phyloP scores from a whole-genome alignment of 2,888 invertebrate species.

The Cordilura impudica region DNA sequence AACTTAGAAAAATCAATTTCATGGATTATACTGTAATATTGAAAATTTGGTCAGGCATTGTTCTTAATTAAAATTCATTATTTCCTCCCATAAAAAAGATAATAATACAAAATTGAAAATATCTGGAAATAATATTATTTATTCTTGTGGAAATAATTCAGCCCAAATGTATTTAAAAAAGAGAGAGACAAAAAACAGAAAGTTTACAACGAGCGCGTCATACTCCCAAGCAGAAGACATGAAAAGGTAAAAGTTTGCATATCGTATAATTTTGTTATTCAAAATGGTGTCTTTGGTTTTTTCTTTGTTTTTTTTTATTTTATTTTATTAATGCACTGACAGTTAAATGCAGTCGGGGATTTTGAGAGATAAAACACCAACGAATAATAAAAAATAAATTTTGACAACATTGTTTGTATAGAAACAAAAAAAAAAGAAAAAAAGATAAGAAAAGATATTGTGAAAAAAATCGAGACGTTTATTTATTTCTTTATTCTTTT shows the following conservation, averaged over 20 bases:
- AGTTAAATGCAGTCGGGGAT: constrained; percentile 64
- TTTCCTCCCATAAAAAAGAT: neutral
- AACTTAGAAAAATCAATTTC: too few species aligned
- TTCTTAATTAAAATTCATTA: constrained; percentile 50
- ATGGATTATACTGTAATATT: too few species aligned
- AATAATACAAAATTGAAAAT: constrained; percentile 59
- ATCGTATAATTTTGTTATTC: constrained; percentile 76
- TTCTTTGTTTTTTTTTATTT: constrained; percentile 43
- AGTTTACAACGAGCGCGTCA: constrained; percentile 38
- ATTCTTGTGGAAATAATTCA: constrained; percentile 78
- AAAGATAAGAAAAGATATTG: constrained; percentile 22
- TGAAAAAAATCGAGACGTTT: constrained; percentile 72
- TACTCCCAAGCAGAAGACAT: neutral
- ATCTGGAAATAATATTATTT: constrained; percentile 69
- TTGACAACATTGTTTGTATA: constrained; percentile 53
- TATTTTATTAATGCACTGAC: constrained; percentile 61
- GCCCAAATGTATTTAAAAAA: constrained; percentile 69
- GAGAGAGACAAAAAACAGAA: constrained; percentile 34
- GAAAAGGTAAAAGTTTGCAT: constrained; percentile 59
- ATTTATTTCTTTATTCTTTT: constrained; percentile 76
- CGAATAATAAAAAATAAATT: constrained; percentile 36
- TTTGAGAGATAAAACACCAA: constrained; percentile 42
- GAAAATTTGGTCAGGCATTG: constrained; percentile 26
- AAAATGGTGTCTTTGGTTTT: constrained; percentile 69
- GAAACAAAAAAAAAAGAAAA: constrained; percentile 2